Evolutionary conservation across 2,888 invertebrate species (phyloP).

Genomic region (Odontocerum albicorne): DNA sequence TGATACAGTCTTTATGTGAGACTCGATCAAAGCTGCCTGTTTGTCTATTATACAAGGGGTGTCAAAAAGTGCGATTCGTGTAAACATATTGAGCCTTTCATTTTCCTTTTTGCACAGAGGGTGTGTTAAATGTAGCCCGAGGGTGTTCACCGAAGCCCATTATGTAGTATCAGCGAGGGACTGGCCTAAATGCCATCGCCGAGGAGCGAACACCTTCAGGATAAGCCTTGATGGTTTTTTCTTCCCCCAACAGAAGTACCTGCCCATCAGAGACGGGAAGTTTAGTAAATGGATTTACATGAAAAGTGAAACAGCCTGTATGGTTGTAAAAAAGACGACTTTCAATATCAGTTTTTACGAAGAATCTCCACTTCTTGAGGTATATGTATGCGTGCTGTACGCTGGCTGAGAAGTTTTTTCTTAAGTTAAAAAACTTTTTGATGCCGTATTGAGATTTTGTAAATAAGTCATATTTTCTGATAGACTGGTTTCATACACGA

Average conservation of each 20-base stretch:
- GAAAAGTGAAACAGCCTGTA: conserved; percentile 25
- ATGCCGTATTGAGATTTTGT: too few species aligned
- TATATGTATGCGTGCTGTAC: too few species aligned
- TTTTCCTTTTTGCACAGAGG: conserved; percentile 22
- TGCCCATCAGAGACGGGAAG: conserved; percentile 9
- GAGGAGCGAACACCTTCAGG: conserved; percentile 17
- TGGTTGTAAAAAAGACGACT: conserved; percentile 16
- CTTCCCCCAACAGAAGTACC: conserved; percentile 10
- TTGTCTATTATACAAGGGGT: not conserved
- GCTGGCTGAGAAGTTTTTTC: too few species aligned
- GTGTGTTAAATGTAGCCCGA: conserved; percentile 26
- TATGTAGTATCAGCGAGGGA: conserved; percentile 29
- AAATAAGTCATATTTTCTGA: too few species aligned
- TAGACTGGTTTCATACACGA: too few species aligned
- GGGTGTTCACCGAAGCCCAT: conserved; percentile 25
- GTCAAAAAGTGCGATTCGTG: conserved; percentile 6
- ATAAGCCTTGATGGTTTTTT: conserved; percentile 28
- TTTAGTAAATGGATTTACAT: conserved; percentile 18
- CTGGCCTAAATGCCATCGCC: conserved; percentile 29
- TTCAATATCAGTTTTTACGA: conserved; percentile 25
- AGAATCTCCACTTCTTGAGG: too few species aligned
- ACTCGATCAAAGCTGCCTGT: not conserved
- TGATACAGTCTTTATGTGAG: too few species aligned
- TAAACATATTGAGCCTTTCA: conserved; percentile 19
- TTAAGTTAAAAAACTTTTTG: too few species aligned